Evolutionary conservation across 2,113 vertebrate genomes (phyloP).

Genomic region (Fregata magnificens): DNA sequence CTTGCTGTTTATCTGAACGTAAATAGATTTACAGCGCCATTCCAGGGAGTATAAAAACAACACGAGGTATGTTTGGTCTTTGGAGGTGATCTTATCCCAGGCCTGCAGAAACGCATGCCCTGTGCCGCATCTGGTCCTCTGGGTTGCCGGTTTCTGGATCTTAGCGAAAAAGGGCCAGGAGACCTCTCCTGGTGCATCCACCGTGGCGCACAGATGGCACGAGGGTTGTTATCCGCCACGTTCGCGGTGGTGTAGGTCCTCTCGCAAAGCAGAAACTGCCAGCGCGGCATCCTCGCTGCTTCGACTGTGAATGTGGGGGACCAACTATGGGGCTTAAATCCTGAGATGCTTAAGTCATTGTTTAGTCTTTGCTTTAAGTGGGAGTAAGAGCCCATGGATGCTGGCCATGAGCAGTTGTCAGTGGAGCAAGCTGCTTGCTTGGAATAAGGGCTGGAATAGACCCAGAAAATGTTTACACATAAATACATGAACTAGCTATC

Average conservation of each 20-base stretch:
- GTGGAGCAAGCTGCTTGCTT: neutral
- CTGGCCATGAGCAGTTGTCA: neutral
- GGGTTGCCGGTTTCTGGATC: neutral
- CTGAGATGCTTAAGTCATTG: neutral
- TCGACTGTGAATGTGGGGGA: neutral
- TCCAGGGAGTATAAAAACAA: neutral
- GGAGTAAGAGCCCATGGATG: neutral
- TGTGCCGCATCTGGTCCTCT: neutral
- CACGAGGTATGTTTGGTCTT: neutral
- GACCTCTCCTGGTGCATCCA: neutral
- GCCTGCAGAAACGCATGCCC: neutral
- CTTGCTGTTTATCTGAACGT: neutral
- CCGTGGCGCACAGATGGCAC: neutral
- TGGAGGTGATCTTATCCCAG: neutral
- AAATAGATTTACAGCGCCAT: neutral
- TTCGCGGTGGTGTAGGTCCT: neutral
- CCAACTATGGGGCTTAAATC: neutral
- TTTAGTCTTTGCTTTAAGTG: slow-evolving; percentile 29
- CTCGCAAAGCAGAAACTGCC: neutral
- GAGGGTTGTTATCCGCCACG: rapidly evolving
- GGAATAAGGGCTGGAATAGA: neutral
- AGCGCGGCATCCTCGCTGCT: neutral
- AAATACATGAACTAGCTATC: neutral
- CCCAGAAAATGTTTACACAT: slow-evolving; percentile 30
- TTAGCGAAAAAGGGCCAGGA: neutral